Evolutionary conservation across 2,888 invertebrate species (phyloP), one percentile per base, ranked within the genome.

Genomic region (Elysia crispata): DNA sequence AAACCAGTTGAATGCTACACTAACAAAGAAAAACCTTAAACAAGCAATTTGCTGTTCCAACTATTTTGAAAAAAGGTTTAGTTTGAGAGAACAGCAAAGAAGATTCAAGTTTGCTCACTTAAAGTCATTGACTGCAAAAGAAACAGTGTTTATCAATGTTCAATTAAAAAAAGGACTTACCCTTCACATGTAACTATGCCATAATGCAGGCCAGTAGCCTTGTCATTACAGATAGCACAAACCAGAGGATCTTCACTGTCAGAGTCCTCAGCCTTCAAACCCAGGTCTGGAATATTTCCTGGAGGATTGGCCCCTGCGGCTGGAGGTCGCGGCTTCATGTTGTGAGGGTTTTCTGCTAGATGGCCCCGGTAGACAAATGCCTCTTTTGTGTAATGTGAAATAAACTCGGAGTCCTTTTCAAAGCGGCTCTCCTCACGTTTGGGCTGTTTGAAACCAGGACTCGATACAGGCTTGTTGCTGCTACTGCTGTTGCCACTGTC

Each of bases 161-260:
- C 41, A 41, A 3, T 41, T 41, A 41, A 41, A 41, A 41, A 41
- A 41, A 41, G 41, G 41, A 86, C 94, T 93, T 92, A 96, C 94
- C 99, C 99, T 93, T 99, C 99, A 93, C 99, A 99, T 80, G 99
- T 99, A 91, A 98, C 98, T 92, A 99, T 98, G 84, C 99, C 99
- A 91, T 99, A 99, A 93, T 99, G 99, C 80, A 99, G 94, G 49
- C 99, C 99, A 1, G 98, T 98, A 77, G 98, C 98, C 90, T 97
- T 97, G 92, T 99, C 99, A 92, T 97, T 97, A 93, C 99, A 99
- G 89, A 99, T 99, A 23, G 86, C 89, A 81, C 89, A 89, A 0
- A 87, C 84, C 84, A 87, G 84, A n/a, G 85, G 86, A 85, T 96
- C 94, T 92, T 96, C 96, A n/a, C 96, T 95, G 88, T 96, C 95